Percentiles rank a stretch among this genome's conserved stretches.
phyloP scores from a whole-genome alignment of 1,140 invertebrate species.

The Sesamia nonagrioides region DNA sequence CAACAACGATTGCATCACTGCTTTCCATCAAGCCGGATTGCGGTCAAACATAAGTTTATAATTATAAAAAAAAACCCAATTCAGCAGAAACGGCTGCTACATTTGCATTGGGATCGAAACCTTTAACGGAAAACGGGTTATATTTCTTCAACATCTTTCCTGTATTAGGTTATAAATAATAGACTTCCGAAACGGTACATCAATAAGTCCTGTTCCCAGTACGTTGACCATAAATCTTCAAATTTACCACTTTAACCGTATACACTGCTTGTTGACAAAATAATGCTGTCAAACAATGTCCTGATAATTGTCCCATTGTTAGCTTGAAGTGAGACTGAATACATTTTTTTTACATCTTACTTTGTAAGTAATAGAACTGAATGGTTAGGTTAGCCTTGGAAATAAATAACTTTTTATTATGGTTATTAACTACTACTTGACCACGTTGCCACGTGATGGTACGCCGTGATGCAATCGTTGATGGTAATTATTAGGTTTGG shows the following conservation, averaged over 20 bases:
- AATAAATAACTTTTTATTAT: neutral
- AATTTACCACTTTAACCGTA: conserved; percentile 74
- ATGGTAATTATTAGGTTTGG: too few species aligned
- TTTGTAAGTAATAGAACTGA: conserved; percentile 12
- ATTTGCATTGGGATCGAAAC: neutral
- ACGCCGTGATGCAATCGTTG: too few species aligned
- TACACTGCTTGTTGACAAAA: conserved; percentile 71
- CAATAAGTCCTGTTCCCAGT: conserved; percentile 57
- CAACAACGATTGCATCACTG: too few species aligned
- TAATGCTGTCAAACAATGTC: conserved; percentile 76
- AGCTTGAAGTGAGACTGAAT: conserved; percentile 64
- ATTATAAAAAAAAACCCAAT: too few species aligned
- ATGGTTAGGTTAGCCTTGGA: neutral
- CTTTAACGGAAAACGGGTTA: conserved; percentile 27
- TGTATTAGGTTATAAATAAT: conserved; percentile 43
- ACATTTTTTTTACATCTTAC: conserved; percentile 14
- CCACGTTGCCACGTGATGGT: too few species aligned
- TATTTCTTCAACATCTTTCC: neutral
- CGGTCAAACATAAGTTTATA: too few species aligned
- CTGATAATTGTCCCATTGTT: conserved; percentile 75
- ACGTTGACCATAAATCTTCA: conserved; percentile 73
- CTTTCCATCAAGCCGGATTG: too few species aligned
- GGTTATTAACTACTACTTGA: too few species aligned
- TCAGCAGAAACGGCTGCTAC: neutral
- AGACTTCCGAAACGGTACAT: conserved; percentile 54